Conservation (phyloP, 2,113 vertebrate genomes). For the Lipophrys pholis region DNA sequence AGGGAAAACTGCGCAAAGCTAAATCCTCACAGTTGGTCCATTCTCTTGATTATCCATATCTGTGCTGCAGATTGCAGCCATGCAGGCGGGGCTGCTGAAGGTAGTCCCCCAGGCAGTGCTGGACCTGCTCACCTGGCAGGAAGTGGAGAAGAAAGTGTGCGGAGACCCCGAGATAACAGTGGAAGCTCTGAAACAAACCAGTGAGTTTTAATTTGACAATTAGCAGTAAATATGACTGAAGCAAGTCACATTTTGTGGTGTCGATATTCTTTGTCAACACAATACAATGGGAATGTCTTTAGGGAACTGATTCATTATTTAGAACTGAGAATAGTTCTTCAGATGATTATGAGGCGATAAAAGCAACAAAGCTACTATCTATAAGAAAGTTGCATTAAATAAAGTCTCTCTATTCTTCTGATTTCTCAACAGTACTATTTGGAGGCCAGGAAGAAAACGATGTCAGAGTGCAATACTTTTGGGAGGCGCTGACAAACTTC, state of each 20-base stretch:
- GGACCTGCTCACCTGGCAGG: slow-evolving; percentile 97
- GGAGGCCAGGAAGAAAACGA: slow-evolving; percentile 94
- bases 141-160: slow-evolving; percentile 96
- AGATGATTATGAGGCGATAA: no score
- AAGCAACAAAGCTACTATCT: no score
- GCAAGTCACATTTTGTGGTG: not conserved
- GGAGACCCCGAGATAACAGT: slow-evolving; percentile 97
- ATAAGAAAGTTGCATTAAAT: no score
- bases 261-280: no score
- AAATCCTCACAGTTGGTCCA: not conserved
- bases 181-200: slow-evolving; percentile 93
- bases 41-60: not conserved
- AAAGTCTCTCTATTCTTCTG: no score
- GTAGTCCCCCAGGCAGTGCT: slow-evolving; percentile 97
- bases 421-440: slow-evolving; percentile 86
- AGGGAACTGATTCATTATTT: no score
- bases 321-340: no score
- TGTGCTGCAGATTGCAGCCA: slow-evolving; percentile 88
- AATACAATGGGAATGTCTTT: no score
- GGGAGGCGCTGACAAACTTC: slow-evolving; percentile 97
- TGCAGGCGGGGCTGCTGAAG: slow-evolving; percentile 94
- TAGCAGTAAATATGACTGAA: not conserved
- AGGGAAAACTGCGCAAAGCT: not conserved
- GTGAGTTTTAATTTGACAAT: slow-evolving; percentile 69
- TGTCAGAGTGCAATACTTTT: slow-evolving; percentile 92